A percentile compares a stretch with the other conserved stretches of the same genome.
Evolutionary conservation across 2,888 invertebrate species (phyloP).

Genomic region (Pterostichus madidus): DNA sequence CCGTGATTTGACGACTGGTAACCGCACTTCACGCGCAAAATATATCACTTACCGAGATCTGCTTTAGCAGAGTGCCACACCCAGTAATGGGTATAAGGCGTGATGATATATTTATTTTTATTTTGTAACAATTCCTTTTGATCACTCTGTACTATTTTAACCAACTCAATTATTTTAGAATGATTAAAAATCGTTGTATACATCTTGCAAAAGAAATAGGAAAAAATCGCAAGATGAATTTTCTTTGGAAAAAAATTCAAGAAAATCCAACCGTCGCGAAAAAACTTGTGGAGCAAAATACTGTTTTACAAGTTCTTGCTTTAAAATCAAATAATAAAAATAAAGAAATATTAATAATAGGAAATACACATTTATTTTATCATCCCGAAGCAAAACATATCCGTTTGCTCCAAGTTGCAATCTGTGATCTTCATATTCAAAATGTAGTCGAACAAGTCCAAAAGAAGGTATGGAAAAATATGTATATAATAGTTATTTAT

Average conservation of each 20-base stretch:
- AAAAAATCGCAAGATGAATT: constrained; percentile 77
- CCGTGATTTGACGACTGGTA: too few species aligned
- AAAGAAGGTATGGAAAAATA: constrained; percentile 71
- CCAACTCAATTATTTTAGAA: constrained; percentile 75
- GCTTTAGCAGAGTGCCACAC: too few species aligned
- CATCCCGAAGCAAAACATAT: constrained; percentile 93
- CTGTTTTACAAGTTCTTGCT: constrained; percentile 81
- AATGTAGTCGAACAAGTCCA: constrained; percentile 77
- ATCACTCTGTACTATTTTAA: too few species aligned
- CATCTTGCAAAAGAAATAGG: constrained; percentile 81
- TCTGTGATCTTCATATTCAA: constrained; percentile 84
- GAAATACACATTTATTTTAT: constrained; percentile 94
- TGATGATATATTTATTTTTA: too few species aligned
- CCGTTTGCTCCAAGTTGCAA: constrained; percentile 87
- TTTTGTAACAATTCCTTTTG: too few species aligned
- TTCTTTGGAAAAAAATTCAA: constrained; percentile 81
- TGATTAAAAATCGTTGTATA: constrained; percentile 78
- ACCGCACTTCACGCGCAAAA: too few species aligned
- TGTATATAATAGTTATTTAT: too few species aligned
- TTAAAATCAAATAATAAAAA: constrained; percentile 80
- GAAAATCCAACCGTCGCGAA: constrained; percentile 79
- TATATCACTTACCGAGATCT: too few species aligned
- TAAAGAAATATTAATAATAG: constrained; percentile 80
- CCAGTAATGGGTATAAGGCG: too few species aligned
- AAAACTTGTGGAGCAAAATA: constrained; percentile 82